Conservation (phyloP, 2,797 vertebrate genomes). For the Myripristis murdjan region DNA sequence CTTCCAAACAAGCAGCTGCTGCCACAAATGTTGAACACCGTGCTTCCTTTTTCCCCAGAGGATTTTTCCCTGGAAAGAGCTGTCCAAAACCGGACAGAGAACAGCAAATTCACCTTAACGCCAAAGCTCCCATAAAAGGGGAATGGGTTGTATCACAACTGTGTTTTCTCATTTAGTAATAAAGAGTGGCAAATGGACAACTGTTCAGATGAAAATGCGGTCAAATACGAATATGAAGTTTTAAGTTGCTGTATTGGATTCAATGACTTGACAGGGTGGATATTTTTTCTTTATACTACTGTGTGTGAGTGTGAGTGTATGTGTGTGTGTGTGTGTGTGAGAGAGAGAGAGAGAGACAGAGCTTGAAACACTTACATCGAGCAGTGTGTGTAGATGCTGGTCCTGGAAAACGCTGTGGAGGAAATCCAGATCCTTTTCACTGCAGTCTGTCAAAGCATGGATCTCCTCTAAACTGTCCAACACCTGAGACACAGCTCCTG, state of each 20-base stretch:
- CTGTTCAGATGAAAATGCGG: too few relatives aligned
- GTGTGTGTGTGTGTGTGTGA: neutral
- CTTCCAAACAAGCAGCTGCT: too few relatives aligned
- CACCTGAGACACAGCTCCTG: conserved; percentile 98
- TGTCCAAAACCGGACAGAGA: too few relatives aligned
- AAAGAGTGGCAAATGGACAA: neutral
- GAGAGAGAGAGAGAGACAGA: too few relatives aligned
- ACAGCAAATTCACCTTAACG: too few relatives aligned
- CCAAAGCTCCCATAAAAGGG: too few relatives aligned
- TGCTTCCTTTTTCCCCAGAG: too few relatives aligned
- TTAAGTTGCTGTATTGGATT: too few relatives aligned
- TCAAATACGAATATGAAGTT: too few relatives aligned
- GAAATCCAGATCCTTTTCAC: conserved; percentile 91
- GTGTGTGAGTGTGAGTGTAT: too few relatives aligned
- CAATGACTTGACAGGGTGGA: neutral
- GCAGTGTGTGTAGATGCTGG: conserved; percentile 97
- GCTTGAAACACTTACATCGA: conserved; percentile 89
- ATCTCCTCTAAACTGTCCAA: conserved; percentile 99
- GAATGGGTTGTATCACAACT: neutral
- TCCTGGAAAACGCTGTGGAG: conserved; percentile 99
- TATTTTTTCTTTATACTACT: neutral
- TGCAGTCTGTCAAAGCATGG: conserved; percentile 97
- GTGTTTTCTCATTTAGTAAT: neutral
- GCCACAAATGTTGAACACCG: too few relatives aligned
- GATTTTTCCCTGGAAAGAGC: too few relatives aligned